These are phyloP conservation scores for Epiblema foenella DNA, from an alignment of 2,888 invertebrate species.

Conservation along the genomic window DNA sequence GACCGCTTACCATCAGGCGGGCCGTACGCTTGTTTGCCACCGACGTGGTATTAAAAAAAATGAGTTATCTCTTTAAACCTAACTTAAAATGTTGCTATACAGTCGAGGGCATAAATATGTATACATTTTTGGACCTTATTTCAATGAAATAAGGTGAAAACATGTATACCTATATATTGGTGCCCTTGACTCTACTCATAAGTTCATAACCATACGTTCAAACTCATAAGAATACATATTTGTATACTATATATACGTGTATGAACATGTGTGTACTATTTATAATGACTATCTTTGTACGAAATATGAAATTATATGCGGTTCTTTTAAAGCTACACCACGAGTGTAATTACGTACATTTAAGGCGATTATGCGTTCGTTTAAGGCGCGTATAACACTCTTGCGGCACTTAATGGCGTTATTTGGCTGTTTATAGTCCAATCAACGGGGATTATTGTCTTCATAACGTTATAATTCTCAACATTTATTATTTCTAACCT, in stretches of 20 bases:
- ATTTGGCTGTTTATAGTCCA: constrained; percentile 13
- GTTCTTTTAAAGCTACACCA: neutral
- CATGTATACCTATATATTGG: no score
- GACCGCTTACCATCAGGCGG: no score
- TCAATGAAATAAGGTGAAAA: no score
- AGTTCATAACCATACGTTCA: neutral
- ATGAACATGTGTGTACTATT: neutral
- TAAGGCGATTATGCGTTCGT: constrained; percentile 33
- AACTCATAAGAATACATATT: neutral
- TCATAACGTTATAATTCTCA: neutral
- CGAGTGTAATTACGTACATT: constrained; percentile 31
- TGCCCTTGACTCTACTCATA: no score
- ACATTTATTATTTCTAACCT: neutral
- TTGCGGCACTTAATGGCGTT: constrained; percentile 32
- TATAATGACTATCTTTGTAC: neutral
- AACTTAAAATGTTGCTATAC: no score
- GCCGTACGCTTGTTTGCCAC: no score
- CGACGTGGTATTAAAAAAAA: no score
- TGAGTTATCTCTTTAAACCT: no score
- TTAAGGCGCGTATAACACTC: constrained; percentile 33
- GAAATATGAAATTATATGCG: constrained; percentile 27
- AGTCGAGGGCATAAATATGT: no score
- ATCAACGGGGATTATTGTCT: neutral
- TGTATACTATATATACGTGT: neutral
- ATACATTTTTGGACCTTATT: no score